Percentiles rank a stretch among this genome's conserved stretches.
phyloP scores from a whole-genome alignment of 1,140 invertebrate genomes.

The Condylostylus longicornis region DNA sequence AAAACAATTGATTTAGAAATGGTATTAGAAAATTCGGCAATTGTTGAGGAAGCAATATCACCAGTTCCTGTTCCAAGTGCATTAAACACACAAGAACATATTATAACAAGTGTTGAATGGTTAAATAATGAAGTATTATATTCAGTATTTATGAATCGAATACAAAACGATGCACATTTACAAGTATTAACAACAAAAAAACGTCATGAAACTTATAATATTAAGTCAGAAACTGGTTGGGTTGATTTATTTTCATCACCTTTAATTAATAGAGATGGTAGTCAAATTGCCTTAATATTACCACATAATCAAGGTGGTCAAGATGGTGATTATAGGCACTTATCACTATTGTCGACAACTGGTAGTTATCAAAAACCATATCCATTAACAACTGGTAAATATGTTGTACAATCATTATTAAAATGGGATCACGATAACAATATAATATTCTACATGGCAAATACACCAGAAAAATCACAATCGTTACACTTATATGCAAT shows the following conservation, averaged over 20 bases:
- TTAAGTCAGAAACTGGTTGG: conserved; percentile 45
- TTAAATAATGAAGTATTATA: conserved; percentile 44
- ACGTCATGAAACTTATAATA: conserved; percentile 17
- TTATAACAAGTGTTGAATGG: conserved; percentile 47
- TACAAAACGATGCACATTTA: conserved; percentile 51
- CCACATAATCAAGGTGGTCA: conserved; percentile 41
- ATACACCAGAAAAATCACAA: conserved; percentile 38
- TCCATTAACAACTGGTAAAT: conserved; percentile 47
- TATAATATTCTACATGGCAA: conserved; percentile 50
- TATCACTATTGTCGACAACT: conserved; percentile 38
- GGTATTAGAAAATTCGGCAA: conserved; percentile 10
- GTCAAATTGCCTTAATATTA: conserved; percentile 41
- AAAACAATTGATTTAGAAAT: conserved; percentile 18
- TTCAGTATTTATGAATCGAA: conserved; percentile 73
- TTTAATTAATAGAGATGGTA: conserved; percentile 41
- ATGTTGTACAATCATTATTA: conserved; percentile 63
- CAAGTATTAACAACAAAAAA: conserved; percentile 18
- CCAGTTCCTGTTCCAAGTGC: conserved; percentile 20
- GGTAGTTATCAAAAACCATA: conserved; percentile 18
- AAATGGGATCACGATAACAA: conserved; percentile 55
- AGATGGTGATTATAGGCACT: conserved; percentile 47
- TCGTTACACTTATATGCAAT: conserved; percentile 44
- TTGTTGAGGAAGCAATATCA: conserved; percentile 14
- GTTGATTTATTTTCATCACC: conserved; percentile 46
- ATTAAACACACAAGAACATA: conserved; percentile 24